These are phyloP conservation scores for Tursiops truncatus DNA, from an alignment of 2,113 vertebrate species.

Conservation along the genomic window DNA sequence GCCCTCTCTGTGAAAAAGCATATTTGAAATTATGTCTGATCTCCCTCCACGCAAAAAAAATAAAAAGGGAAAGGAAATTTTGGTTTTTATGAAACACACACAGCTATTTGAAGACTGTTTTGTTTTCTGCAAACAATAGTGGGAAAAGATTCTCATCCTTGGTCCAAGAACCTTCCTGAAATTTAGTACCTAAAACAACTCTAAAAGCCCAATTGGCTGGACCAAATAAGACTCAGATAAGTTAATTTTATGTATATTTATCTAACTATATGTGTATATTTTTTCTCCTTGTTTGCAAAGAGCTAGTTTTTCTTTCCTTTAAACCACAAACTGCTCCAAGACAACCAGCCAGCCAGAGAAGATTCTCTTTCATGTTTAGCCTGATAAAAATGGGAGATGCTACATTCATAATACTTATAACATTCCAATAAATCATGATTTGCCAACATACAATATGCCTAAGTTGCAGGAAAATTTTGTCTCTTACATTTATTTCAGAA, in stretches of 20 bases:
- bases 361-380: neutral
- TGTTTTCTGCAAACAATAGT: neutral
- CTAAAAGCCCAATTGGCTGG: neutral
- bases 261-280: neutral
- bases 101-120: neutral
- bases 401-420: neutral
- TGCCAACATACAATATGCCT: neutral
- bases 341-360: neutral
- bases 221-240: neutral
- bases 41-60: neutral
- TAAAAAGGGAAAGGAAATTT: neutral
- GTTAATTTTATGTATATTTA: neutral
- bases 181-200: neutral
- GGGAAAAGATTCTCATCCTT: neutral
- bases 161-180: neutral
- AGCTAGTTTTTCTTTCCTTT: neutral
- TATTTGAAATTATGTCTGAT: neutral
- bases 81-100: neutral
- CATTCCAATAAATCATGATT: neutral
- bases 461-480: neutral
- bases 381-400: neutral
- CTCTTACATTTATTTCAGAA: slow-evolving; percentile 20
- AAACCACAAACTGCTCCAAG: neutral
- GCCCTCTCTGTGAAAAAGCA: neutral
- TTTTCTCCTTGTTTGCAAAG: slow-evolving; percentile 20